These are phyloP conservation scores for Onthophagus taurus DNA, from an alignment of 1,140 invertebrate genomes.

Conservation along the genomic window DNA sequence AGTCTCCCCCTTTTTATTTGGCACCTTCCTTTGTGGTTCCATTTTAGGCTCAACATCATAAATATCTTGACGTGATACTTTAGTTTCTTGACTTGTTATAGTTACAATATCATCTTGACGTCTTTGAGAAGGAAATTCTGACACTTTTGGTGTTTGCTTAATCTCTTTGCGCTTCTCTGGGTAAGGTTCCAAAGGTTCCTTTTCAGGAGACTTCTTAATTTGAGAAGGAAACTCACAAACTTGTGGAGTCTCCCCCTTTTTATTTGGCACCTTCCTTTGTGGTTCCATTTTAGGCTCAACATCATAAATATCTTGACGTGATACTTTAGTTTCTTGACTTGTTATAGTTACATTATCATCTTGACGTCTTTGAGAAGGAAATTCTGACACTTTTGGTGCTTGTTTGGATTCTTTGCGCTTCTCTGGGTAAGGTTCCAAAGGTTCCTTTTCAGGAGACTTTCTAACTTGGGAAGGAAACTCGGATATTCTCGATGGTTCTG, in stretches of 20 bases:
- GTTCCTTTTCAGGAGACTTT: conserved; percentile 19
- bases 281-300: conserved; percentile 12
- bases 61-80: neutral
- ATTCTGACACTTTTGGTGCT: conserved; percentile 5
- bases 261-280: conserved; percentile 7
- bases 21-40: conserved; percentile 1
- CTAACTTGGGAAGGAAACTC: conserved; percentile 22
- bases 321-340: conserved; percentile 16
- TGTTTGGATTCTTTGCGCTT: conserved; percentile 6
- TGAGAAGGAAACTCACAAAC: conserved; percentile 18
- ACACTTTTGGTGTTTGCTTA: conserved; percentile 6
- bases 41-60: neutral
- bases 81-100: too few species aligned
- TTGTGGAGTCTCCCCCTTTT: neutral
- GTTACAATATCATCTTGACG: too few species aligned
- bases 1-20: too few species aligned
- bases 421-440: conserved; percentile 15
- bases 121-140: conserved; percentile 23
- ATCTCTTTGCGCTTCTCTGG: conserved; percentile 4
- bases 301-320: conserved; percentile 22
- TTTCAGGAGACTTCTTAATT: conserved; percentile 19
- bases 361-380: conserved; percentile 7
- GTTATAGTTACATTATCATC: neutral
- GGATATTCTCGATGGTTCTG: neutral
- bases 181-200: conserved; percentile 10